These are phyloP conservation scores for Oriolus oriolus DNA, from an alignment of 2,113 vertebrate species.

Conservation along the genomic window DNA sequence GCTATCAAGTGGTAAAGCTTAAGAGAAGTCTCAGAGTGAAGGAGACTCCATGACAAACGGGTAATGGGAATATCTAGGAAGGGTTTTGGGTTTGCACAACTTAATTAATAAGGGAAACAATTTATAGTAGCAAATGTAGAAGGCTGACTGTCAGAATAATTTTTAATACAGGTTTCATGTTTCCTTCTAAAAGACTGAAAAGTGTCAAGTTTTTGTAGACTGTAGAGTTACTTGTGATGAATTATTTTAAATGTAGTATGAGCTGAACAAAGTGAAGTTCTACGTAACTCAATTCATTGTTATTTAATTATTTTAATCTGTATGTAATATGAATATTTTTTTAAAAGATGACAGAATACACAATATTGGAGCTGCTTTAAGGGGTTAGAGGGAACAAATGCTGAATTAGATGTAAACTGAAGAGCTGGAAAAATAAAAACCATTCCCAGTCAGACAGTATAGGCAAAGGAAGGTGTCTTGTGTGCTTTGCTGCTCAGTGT, in stretches of 20 bases:
- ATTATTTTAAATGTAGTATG: neutral
- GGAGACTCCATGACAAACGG: neutral
- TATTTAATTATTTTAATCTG: neutral
- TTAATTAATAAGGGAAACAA: neutral
- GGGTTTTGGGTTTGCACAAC: neutral
- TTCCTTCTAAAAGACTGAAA: neutral
- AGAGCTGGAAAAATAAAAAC: neutral
- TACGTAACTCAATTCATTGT: fast-evolving
- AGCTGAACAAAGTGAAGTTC: neutral
- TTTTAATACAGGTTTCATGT: neutral
- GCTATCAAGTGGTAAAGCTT: neutral
- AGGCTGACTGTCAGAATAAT: neutral
- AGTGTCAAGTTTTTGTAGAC: neutral
- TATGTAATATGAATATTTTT: neutral
- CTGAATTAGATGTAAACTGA: neutral
- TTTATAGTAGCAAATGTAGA: neutral
- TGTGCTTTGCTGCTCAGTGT: neutral
- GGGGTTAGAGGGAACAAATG: neutral
- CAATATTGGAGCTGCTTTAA: neutral
- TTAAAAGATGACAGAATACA: neutral
- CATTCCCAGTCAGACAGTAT: neutral
- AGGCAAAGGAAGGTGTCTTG: fast-evolving
- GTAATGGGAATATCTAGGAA: neutral
- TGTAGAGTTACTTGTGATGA: neutral
- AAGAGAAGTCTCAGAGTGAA: neutral